phyloP scores from a whole-genome alignment of 2,113 vertebrate species.

The Scatophagus argus region DNA sequence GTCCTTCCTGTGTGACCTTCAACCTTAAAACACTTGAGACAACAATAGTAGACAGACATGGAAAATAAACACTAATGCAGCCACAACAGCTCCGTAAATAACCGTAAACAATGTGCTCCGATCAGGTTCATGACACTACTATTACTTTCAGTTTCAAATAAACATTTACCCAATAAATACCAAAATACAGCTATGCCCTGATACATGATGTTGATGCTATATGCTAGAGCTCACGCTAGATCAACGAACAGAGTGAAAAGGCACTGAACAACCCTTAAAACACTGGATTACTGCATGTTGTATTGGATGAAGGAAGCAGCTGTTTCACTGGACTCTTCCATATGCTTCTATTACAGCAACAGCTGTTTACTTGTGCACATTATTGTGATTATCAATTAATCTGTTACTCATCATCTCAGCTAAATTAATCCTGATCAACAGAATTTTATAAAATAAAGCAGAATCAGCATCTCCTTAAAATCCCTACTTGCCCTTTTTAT shows the following conservation, averaged over 20 bases:
- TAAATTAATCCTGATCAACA: too few relatives aligned
- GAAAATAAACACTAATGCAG: constrained; percentile 29
- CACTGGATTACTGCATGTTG: not conserved
- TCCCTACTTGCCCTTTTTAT: too few relatives aligned
- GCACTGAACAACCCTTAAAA: not conserved
- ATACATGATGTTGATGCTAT: not conserved
- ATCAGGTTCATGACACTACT: too few relatives aligned
- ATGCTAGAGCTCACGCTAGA: not conserved
- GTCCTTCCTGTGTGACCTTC: constrained; percentile 63
- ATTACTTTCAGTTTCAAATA: not conserved
- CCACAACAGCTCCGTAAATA: not conserved
- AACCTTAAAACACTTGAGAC: constrained; percentile 58
- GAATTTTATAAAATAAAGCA: too few relatives aligned
- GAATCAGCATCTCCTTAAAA: too few relatives aligned
- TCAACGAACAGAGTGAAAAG: not conserved
- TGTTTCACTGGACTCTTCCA: not conserved
- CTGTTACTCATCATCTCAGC: too few relatives aligned
- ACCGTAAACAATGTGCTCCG: too few relatives aligned
- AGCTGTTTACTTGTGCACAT: too few relatives aligned
- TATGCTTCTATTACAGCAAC: not conserved
- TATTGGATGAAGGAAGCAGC: not conserved
- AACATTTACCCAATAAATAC: not conserved
- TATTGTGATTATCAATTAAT: too few relatives aligned
- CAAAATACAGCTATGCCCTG: not conserved
- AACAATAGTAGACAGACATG: constrained; percentile 58